Evolutionary conservation across 2,888 invertebrate species (phyloP).

Genomic region (Pantelozetes paolii): DNA sequence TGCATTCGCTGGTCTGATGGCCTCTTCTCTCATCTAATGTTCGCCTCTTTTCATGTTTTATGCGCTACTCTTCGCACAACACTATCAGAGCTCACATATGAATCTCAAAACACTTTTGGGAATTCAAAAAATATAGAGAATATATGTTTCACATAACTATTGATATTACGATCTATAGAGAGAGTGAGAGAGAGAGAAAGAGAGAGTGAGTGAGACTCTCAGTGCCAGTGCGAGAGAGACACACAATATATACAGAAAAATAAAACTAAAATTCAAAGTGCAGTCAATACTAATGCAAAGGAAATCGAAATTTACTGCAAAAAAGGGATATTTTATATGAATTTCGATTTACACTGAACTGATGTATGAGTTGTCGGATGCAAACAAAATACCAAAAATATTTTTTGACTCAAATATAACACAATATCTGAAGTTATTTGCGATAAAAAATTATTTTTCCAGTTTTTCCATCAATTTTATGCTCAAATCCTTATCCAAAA

Average conservation of each 20-base stretch:
- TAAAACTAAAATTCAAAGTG: constrained; percentile 1
- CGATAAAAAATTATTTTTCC: too few relatives aligned
- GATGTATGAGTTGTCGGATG: neutral
- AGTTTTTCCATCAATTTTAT: too few relatives aligned
- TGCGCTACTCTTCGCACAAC: constrained; percentile 9
- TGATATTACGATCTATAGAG: constrained; percentile 10
- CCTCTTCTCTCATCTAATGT: constrained; percentile 21
- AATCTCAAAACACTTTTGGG: constrained; percentile 19
- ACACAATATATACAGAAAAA: too few relatives aligned
- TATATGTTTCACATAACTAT: constrained; percentile 10
- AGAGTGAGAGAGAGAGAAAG: too few relatives aligned
- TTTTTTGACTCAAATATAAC: neutral
- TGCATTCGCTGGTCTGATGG: constrained; percentile 27
- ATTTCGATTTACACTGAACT: neutral
- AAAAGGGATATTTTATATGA: neutral
- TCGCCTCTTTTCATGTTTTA: constrained; percentile 32
- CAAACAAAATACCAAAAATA: neutral
- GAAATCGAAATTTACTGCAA: neutral
- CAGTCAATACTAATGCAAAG: too few relatives aligned
- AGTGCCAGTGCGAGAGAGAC: too few relatives aligned
- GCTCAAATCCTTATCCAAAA: too few relatives aligned
- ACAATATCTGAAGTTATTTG: too few relatives aligned
- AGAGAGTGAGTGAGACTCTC: too few relatives aligned
- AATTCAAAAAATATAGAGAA: constrained; percentile 15
- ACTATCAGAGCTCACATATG: constrained; percentile 22